These are phyloP conservation scores for Bruchidius siliquastri DNA, from an alignment of 2,888 invertebrate species.

Conservation along the genomic window DNA sequence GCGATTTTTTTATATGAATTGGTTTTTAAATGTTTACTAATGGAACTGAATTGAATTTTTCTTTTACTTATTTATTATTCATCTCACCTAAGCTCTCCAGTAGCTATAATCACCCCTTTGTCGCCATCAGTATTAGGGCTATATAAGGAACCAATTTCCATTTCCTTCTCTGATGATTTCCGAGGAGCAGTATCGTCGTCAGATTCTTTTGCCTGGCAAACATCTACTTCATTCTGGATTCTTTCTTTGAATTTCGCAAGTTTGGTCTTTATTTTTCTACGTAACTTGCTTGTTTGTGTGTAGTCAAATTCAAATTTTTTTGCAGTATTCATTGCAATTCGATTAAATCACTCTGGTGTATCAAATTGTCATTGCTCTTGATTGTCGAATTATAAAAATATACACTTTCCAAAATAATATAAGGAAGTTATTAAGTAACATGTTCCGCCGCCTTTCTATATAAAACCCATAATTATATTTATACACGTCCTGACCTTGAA, in stretches of 20 bases:
- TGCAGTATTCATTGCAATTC: neutral
- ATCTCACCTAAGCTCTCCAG: neutral
- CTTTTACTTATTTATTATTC: too few species aligned
- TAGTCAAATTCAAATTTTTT: conserved; percentile 10
- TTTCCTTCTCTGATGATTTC: neutral
- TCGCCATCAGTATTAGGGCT: neutral
- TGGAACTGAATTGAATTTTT: too few species aligned
- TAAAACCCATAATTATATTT: neutral
- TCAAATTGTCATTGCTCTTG: too few species aligned
- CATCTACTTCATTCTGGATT: conserved; percentile 18
- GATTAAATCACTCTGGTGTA: too few species aligned
- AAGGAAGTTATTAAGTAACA: neutral
- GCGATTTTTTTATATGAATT: too few species aligned
- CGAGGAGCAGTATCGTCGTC: neutral
- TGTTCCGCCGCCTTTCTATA: neutral
- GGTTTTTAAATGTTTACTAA: too few species aligned
- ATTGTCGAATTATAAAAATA: too few species aligned
- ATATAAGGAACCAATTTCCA: neutral
- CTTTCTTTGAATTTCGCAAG: conserved; percentile 15
- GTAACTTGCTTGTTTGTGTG: conserved; percentile 25
- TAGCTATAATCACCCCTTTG: neutral
- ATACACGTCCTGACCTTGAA: neutral
- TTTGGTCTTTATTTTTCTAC: conserved; percentile 27
- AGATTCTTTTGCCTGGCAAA: neutral
- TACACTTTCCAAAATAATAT: neutral